Percentiles rank a stretch among this genome's conserved stretches.
These are phyloP conservation scores for Sturmia bella DNA, from an alignment of 2,888 invertebrate genomes.

Conservation along the genomic window DNA sequence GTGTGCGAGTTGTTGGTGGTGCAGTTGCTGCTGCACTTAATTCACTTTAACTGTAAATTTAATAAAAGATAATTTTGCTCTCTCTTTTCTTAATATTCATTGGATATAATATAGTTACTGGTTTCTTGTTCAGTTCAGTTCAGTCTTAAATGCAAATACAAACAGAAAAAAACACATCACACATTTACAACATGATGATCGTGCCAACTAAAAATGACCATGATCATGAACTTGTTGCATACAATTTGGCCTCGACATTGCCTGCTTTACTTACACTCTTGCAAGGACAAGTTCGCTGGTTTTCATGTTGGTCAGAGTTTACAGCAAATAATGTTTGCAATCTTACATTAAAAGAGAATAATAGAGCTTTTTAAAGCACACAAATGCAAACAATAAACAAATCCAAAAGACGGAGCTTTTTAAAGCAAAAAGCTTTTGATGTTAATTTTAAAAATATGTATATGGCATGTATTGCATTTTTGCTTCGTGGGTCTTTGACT, in stretches of 20 bases:
- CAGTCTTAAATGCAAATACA: slow-evolving; percentile 29
- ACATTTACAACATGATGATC: slow-evolving; percentile 25
- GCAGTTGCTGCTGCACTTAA: slow-evolving; percentile 34
- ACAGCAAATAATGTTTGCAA: slow-evolving; percentile 22
- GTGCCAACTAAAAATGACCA: slow-evolving; percentile 62
- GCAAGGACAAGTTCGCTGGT: slow-evolving; percentile 1
- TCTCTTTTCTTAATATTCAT: slow-evolving; percentile 18
- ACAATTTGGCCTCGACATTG: slow-evolving; percentile 11
- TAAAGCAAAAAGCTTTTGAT: slow-evolving; percentile 53
- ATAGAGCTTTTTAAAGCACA: slow-evolving; percentile 50
- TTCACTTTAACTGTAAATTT: slow-evolving; percentile 66
- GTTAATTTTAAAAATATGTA: too few relatives aligned
- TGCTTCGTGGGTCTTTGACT: too few relatives aligned
- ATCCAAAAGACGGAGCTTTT: too few relatives aligned
- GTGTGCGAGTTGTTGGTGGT: slow-evolving; percentile 28
- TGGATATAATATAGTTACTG: neutral
- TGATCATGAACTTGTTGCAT: slow-evolving; percentile 70
- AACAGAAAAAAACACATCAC: neutral
- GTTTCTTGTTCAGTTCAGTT: neutral
- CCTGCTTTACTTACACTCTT: slow-evolving; percentile 25
- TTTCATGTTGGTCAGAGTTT: slow-evolving; percentile 48
- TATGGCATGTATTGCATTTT: too few relatives aligned
- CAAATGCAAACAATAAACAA: too few relatives aligned
- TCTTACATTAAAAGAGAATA: slow-evolving; percentile 54
- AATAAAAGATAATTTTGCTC: slow-evolving; percentile 38